A percentile compares a stretch with the other conserved stretches of the same genome.
These are phyloP conservation scores for Notiomystis cincta DNA, from an alignment of 2,113 vertebrate species.

Conservation along the genomic window DNA sequence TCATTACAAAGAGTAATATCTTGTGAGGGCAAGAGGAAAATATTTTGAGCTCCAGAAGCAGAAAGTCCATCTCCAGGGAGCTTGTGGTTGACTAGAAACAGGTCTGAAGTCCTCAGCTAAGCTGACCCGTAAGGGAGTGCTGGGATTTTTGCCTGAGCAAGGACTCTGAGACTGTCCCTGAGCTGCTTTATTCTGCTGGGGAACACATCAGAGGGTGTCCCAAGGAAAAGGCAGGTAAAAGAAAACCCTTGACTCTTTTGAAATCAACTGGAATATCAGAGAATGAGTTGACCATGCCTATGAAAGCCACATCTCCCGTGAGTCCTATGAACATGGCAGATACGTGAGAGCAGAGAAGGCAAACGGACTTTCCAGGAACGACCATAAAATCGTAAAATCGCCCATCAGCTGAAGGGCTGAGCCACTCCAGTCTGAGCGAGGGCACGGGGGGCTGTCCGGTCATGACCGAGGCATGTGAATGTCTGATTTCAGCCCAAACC, in stretches of 20 bases:
- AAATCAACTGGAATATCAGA: neutral
- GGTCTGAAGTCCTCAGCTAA: neutral
- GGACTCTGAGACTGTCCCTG: accelerated
- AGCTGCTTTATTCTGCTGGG: neutral
- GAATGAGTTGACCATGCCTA: neutral
- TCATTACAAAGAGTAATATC: neutral
- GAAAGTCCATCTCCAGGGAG: neutral
- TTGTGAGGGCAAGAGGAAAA: neutral
- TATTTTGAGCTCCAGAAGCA: neutral
- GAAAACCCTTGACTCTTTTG: neutral
- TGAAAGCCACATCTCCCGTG: neutral
- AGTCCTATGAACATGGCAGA: accelerated
- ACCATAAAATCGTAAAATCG: neutral
- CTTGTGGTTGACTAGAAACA: neutral
- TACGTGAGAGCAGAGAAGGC: accelerated
- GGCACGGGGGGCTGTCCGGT: neutral
- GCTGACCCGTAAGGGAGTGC: neutral
- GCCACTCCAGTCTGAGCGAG: neutral
- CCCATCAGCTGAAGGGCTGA: neutral
- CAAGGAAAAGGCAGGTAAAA: neutral
- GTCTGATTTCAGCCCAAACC: neutral
- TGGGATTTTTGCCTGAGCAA: neutral
- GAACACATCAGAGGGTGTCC: neutral
- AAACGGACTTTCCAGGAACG: accelerated
- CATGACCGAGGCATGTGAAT: accelerated